Conservation (phyloP, 2,888 invertebrate genomes). For the Hydrotaea diabolus region DNA sequence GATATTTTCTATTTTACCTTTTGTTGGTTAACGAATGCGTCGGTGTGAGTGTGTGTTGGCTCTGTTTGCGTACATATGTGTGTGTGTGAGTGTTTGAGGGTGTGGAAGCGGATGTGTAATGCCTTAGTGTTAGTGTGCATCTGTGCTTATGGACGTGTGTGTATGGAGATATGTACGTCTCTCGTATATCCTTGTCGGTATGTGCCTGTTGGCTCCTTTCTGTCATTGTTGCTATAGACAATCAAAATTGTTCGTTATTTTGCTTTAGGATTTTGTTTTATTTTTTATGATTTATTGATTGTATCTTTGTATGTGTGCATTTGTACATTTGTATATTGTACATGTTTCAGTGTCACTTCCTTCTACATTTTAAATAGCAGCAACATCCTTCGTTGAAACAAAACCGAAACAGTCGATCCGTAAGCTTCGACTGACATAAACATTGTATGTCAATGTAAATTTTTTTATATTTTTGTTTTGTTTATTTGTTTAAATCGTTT, state of each 20-base stretch:
- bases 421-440: constrained; percentile 28
- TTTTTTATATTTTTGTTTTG: constrained; percentile 18
- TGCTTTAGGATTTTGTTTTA: constrained; percentile 45
- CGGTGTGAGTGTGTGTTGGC: neutral
- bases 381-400: neutral
- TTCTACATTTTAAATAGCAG: neutral
- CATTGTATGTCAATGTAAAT: constrained; percentile 22
- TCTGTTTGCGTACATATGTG: no score
- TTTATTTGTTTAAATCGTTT: constrained; percentile 15
- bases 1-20: constrained; percentile 28
- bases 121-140: no score
- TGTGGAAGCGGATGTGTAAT: no score
- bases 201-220: neutral
- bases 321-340: no score
- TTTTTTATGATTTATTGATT: constrained; percentile 59
- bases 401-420: neutral
- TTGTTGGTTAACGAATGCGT: neutral
- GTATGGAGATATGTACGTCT: no score
- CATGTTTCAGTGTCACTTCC: neutral
- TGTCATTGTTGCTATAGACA: constrained; percentile 46
- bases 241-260: constrained; percentile 55
- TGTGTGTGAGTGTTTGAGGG: neutral
- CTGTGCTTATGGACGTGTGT: no score
- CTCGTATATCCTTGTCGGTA: no score
- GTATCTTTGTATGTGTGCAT: no score